Percentiles rank a stretch among this genome's conserved stretches.
Conservation (phyloP, 2,113 vertebrate species). For the Crotalus tigris region DNA sequence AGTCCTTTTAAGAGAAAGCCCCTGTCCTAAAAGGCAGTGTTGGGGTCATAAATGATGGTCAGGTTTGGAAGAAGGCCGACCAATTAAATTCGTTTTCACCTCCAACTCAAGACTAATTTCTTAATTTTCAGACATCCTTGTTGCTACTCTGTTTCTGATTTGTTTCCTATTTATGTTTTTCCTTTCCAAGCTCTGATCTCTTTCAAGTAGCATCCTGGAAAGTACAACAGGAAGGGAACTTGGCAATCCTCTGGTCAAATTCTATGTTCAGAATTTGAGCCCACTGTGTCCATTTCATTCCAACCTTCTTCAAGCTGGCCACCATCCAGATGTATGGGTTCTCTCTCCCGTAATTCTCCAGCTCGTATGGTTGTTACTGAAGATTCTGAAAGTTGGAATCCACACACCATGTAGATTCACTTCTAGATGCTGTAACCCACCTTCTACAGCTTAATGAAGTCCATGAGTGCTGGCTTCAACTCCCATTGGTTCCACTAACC, state of each 20-base stretch:
- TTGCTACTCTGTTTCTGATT: background rate
- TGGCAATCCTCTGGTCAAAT: background rate
- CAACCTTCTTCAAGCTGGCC: background rate
- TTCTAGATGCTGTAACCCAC: background rate
- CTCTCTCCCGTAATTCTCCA: background rate
- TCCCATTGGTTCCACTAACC: background rate
- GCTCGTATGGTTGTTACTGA: background rate
- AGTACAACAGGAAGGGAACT: background rate
- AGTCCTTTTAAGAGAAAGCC: background rate
- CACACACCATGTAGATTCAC: background rate
- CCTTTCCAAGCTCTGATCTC: background rate
- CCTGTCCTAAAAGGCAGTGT: background rate
- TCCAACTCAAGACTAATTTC: background rate
- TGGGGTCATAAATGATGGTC: background rate
- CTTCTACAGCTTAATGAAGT: background rate
- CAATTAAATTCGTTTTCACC: background rate
- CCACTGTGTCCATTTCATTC: background rate
- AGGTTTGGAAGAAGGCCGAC: background rate
- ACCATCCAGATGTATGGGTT: background rate
- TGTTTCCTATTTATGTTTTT: background rate
- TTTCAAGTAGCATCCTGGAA: background rate
- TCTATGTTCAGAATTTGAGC: background rate
- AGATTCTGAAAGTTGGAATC: background rate
- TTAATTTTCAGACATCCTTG: background rate
- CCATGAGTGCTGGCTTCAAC: background rate